Conservation (phyloP, 2,113 vertebrate genomes). For the Ranitomeya variabilis region DNA sequence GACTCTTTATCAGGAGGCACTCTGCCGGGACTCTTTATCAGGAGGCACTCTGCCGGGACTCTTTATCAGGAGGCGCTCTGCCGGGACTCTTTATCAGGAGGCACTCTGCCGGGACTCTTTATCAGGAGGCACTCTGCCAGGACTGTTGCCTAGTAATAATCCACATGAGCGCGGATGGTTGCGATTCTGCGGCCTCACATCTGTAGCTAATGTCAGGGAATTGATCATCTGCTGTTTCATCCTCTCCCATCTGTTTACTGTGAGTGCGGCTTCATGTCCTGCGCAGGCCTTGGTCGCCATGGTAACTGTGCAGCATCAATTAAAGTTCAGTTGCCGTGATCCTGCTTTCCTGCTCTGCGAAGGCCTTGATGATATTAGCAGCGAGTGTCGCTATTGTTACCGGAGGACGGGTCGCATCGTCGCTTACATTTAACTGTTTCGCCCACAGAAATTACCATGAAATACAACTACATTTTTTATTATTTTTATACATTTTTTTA, state of each 20-base stretch:
- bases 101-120: too few relatives aligned
- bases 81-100: too few relatives aligned
- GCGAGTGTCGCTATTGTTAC: constrained; percentile 1
- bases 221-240: constrained; percentile 41
- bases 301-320: constrained; percentile 37
- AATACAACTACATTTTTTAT: too few relatives aligned
- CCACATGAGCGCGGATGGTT: background rate
- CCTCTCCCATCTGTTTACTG: constrained; percentile 36
- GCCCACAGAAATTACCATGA: background rate
- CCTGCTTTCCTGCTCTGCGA: constrained; percentile 21
- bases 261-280: constrained; percentile 32
- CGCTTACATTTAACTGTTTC: background rate
- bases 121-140: background rate
- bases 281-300: constrained; percentile 43
- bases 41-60: too few relatives aligned
- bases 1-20: too few relatives aligned
- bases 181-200: constrained; percentile 5
- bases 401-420: background rate
- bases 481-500: too few relatives aligned
- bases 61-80: too few relatives aligned
- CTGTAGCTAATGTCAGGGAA: constrained; percentile 39
- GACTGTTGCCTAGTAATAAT: background rate
- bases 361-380: constrained; percentile 49
- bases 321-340: constrained; percentile 40
- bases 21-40: too few relatives aligned